These are phyloP conservation scores for Mellilla xanthometata DNA, from an alignment of 2,888 invertebrate species.

Conservation along the genomic window DNA sequence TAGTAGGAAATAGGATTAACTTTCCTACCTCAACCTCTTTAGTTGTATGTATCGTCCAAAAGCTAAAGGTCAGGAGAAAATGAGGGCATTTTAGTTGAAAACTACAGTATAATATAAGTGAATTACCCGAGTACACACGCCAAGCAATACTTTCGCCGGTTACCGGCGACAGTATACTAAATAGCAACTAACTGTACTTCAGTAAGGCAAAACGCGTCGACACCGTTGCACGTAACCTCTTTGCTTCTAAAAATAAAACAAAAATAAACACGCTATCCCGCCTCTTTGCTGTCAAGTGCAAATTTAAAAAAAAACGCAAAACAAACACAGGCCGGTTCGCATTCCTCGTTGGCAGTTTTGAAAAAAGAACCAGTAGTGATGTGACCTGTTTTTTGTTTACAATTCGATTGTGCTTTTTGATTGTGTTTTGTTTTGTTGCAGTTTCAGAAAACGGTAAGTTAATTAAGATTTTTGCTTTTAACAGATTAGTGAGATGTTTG, in stretches of 20 bases:
- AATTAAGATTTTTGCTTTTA: too few relatives aligned
- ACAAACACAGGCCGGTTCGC: slow-evolving; percentile 18
- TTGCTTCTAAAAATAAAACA: too few relatives aligned
- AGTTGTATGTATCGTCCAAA: slow-evolving; percentile 3
- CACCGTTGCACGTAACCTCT: slow-evolving; percentile 7
- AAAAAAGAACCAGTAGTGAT: slow-evolving; percentile 21
- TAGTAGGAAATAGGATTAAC: too few relatives aligned
- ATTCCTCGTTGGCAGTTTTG: slow-evolving; percentile 4
- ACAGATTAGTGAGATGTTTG: too few relatives aligned
- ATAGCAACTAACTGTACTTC: slow-evolving; percentile 24
- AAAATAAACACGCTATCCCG: too few relatives aligned
- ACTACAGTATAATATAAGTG: slow-evolving; percentile 29
- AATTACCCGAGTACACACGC: slow-evolving; percentile 36
- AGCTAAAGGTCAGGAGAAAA: slow-evolving; percentile 26
- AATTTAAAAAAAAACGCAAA: slow-evolving; percentile 17
- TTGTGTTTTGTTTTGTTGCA: too few relatives aligned
- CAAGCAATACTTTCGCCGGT: slow-evolving; percentile 31
- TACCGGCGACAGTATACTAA: slow-evolving; percentile 28
- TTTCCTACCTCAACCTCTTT: slow-evolving; percentile 5
- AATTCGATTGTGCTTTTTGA: too few relatives aligned
- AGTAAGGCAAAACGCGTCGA: slow-evolving; percentile 17
- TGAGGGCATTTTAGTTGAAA: slow-evolving; percentile 19
- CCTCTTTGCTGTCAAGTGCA: neutral
- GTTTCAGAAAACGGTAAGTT: too few relatives aligned
- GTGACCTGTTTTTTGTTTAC: too few relatives aligned